Evolutionary conservation across 2,797 vertebrate species (phyloP).

Genomic region (Botia almorhae): DNA sequence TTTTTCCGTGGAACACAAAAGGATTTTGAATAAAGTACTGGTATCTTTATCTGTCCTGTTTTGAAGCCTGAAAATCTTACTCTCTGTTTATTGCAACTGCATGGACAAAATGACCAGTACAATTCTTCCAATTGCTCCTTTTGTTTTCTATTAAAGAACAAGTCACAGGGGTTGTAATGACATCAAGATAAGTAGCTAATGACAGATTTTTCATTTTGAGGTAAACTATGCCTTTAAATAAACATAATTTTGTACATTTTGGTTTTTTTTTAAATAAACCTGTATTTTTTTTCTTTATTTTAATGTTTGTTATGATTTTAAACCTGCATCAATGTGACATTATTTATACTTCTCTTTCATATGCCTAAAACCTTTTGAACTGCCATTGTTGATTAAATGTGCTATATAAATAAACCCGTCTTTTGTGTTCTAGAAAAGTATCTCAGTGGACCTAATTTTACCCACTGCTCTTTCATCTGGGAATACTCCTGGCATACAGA

Average conservation of each 20-base stretch:
- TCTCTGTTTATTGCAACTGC: neutral
- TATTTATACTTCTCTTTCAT: neutral
- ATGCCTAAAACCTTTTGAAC: neutral
- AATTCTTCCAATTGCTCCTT: neutral
- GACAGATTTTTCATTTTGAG: too few species aligned
- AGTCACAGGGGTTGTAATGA: neutral
- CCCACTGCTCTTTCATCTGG: slow-evolving; percentile 21
- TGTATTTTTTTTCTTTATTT: too few species aligned
- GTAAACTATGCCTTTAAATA: too few species aligned
- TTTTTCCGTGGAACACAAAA: neutral
- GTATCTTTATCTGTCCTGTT: neutral
- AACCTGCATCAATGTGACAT: neutral
- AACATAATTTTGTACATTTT: too few species aligned
- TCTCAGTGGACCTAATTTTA: slow-evolving; percentile 32
- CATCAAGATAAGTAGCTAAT: too few species aligned
- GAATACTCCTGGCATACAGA: slow-evolving; percentile 9
- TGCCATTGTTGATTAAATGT: neutral
- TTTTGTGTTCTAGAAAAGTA: neutral
- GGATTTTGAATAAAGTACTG: too few species aligned
- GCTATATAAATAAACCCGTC: neutral
- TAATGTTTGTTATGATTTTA: neutral
- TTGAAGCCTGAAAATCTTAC: neutral
- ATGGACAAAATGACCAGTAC: neutral
- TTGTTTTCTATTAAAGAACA: neutral
- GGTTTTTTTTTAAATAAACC: too few species aligned